phyloP scores from a whole-genome alignment of 2,797 vertebrate species.

The Sebastes itinus region DNA sequence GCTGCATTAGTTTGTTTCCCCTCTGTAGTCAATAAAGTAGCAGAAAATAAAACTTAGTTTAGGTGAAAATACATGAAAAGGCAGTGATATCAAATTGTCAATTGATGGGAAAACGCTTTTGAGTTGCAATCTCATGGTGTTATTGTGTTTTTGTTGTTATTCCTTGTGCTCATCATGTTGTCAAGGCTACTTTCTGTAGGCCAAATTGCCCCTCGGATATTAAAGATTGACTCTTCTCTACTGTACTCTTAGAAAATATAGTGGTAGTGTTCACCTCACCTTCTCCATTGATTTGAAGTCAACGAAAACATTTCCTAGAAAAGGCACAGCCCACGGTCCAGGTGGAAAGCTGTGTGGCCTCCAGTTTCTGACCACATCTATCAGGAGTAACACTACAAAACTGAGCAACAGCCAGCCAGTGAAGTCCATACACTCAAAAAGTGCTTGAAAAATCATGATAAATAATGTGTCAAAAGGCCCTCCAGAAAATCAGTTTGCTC shows the following conservation, averaged over 20 bases:
- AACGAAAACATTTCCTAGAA: slow-evolving; percentile 84
- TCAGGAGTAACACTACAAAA: slow-evolving; percentile 72
- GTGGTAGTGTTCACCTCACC: slow-evolving; percentile 41
- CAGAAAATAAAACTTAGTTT: neutral
- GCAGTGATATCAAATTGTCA: neutral
- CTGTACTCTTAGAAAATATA: neutral
- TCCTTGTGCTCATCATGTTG: neutral
- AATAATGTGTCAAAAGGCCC: neutral
- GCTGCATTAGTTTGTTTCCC: neutral
- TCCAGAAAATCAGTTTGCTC: neutral
- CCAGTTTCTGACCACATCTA: slow-evolving; percentile 78
- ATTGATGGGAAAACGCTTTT: neutral
- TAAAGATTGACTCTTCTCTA: neutral
- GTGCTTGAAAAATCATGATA: slow-evolving; percentile 70
- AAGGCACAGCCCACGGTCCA: slow-evolving; percentile 81
- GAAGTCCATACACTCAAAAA: slow-evolving; percentile 69
- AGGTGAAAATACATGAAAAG: neutral
- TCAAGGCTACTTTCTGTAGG: neutral
- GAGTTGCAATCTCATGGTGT: neutral
- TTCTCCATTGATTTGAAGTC: slow-evolving; percentile 74
- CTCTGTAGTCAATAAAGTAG: neutral
- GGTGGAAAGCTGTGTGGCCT: slow-evolving; percentile 82
- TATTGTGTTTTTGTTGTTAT: neutral
- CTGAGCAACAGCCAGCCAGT: slow-evolving; percentile 63
- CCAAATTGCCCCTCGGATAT: neutral